These are phyloP conservation scores for Gavialis gangeticus DNA, from an alignment of 2,113 vertebrate species.

Conservation along the genomic window DNA sequence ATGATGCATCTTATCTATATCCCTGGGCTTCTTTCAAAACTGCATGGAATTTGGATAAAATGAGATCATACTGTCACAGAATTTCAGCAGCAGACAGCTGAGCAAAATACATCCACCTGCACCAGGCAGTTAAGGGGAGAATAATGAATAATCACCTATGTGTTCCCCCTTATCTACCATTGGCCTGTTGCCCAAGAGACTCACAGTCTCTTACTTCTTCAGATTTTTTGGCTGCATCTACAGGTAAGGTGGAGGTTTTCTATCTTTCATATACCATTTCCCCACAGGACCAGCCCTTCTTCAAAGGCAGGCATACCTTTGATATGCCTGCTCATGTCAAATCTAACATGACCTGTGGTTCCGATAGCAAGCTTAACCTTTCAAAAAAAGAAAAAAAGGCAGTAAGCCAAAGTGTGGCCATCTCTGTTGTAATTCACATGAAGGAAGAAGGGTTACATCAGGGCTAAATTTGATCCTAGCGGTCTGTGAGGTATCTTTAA, in stretches of 20 bases:
- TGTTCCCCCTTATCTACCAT: conserved; percentile 1
- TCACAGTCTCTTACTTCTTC: conserved; percentile 10
- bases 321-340: background rate
- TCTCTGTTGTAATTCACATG: conserved; percentile 26
- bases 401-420: background rate
- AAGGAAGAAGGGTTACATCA: conserved; percentile 14
- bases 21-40: conserved; percentile 30
- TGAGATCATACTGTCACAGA: conserved; percentile 53
- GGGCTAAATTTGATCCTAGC: conserved; percentile 29
- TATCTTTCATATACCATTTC: background rate
- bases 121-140: conserved; percentile 22
- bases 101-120: conserved; percentile 15
- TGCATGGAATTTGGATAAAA: conserved; percentile 16
- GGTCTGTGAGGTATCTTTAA: conserved; percentile 43
- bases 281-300: background rate
- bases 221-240: conserved; percentile 7
- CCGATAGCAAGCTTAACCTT: background rate
- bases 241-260: background rate
- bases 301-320: background rate
- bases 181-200: conserved; percentile 10
- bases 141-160: conserved; percentile 28
- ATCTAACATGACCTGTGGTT: background rate
- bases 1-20: conserved; percentile 37
- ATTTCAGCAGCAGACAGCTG: background rate
- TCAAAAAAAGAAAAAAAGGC: background rate